Base-by-base conservation (phyloP, 2,888 invertebrate species). In the Ichneumon xanthorius region DNA sequence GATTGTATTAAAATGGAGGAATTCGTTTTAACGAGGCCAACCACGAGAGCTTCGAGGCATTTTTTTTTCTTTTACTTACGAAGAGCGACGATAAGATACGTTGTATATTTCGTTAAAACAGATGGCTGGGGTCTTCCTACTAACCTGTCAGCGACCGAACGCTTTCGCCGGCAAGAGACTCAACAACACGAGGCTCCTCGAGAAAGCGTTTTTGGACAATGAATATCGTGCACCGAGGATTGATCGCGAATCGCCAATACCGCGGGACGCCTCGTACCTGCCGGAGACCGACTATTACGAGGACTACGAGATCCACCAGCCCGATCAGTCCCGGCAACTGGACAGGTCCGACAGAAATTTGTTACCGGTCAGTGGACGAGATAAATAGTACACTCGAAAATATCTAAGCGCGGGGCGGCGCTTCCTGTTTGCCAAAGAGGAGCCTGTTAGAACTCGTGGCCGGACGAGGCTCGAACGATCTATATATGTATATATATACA, bases 321-420 rank as follows among this genome's bases (percentile, higher is more conserved):
- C 73, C 48, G 78, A 85, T 30, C 73, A 73, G 9, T n/a, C 70
- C 9, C 30, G 58, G 33, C 65, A 75, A 58, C 22, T 89, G 37
- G 61, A 87, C 37, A 90, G 92, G 63, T 79, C 84, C 30, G 88
- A 88, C 73, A 86, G 92, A 82, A 90, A 90, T 85, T 88, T 88
- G 70, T 85, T 89, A 50, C 88, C 89, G 63, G 92, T 92, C 67
- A 89, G 90, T 88, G 6, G 82, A 72, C 61, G 61, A 48, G 37
- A 55, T 45, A 48, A 58, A 58, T 58, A 26, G 58, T 58, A 58
- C 58, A 14, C 58, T 26, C 58, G 58, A 58, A 58, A 58, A 58
- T 58, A 16, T 58, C 58, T 22, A 22, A 58, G 9, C 22, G 58
- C 58, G 4, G 26, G 26, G 58, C 11, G 63, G 63, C 63, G 63